A percentile compares a stretch with the other conserved stretches of the same genome.
Conservation (phyloP, 2,888 invertebrate genomes). For the Exocentrus adspersus region DNA sequence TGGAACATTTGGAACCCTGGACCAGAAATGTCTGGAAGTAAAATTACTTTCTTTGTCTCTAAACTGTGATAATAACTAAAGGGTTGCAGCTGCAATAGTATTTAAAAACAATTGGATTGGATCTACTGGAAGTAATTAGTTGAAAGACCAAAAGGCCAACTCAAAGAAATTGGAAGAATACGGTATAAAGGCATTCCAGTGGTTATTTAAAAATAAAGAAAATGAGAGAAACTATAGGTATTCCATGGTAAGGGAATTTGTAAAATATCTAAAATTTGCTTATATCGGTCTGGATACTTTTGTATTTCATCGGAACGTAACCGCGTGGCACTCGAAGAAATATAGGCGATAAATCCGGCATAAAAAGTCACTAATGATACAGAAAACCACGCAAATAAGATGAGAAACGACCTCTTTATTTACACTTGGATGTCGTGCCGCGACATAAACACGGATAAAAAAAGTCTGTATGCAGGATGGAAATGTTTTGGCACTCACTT, state of each 20-base stretch:
- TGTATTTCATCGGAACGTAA: conserved; percentile 6
- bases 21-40: too few relatives aligned
- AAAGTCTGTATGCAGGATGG: conserved; percentile 40
- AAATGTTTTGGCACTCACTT: conserved; percentile 43
- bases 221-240: too few relatives aligned
- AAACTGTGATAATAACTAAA: too few relatives aligned
- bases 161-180: too few relatives aligned
- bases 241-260: background rate
- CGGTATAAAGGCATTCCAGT: too few relatives aligned
- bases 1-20: too few relatives aligned
- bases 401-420: conserved; percentile 29
- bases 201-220: too few relatives aligned
- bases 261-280: conserved; percentile 3
- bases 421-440: conserved; percentile 36
- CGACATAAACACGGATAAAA: conserved; percentile 44
- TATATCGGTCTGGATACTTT: background rate
- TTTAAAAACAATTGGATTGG: too few relatives aligned
- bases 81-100: too few relatives aligned
- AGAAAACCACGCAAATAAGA: conserved; percentile 31
- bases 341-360: conserved; percentile 25
- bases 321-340: conserved; percentile 8
- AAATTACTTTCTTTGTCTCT: too few relatives aligned
- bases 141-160: too few relatives aligned
- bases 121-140: too few relatives aligned
- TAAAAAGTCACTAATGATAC: conserved; percentile 30